phyloP scores from a whole-genome alignment of 2,113 vertebrate species.

The Erythrolamprus reginae region DNA sequence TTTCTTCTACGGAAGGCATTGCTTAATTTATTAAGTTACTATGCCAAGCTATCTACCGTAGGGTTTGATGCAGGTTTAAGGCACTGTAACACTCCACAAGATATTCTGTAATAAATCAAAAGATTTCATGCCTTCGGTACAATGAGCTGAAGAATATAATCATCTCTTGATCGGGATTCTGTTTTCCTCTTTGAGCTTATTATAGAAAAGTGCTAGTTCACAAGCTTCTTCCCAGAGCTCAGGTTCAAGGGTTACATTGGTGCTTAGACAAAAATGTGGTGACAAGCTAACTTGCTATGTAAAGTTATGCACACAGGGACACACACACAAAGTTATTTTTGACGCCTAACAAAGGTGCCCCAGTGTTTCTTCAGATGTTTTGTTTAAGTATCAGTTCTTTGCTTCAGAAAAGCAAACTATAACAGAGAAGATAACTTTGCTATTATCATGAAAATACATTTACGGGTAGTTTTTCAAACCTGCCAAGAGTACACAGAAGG shows the following conservation, averaged over 20 bases:
- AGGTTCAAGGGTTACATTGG: constrained; percentile 53
- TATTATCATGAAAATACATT: not conserved
- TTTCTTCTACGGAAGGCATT: not conserved
- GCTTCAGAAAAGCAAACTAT: not conserved
- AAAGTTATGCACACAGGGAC: constrained; percentile 41
- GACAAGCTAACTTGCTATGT: constrained; percentile 64
- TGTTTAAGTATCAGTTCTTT: constrained; percentile 6
- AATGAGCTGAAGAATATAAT: not conserved
- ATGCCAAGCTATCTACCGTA: not conserved
- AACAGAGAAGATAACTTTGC: not conserved
- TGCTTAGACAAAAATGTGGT: constrained; percentile 50
- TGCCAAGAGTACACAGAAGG: not conserved
- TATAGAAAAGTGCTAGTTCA: constrained; percentile 47
- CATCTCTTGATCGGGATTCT: constrained; percentile 22
- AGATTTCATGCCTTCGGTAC: not conserved
- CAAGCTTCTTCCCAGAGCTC: constrained; percentile 22
- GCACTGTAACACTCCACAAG: not conserved
- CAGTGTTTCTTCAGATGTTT: constrained; percentile 23
- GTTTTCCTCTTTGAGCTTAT: constrained; percentile 20
- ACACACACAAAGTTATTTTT: constrained; percentile 30
- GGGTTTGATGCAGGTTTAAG: not conserved
- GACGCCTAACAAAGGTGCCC: constrained; percentile 38
- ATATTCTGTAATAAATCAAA: not conserved
- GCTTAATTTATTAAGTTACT: not conserved
- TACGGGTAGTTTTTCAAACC: not conserved